phyloP scores from a whole-genome alignment of 1,140 invertebrate genomes.

The Catajapyx aquilonaris region DNA sequence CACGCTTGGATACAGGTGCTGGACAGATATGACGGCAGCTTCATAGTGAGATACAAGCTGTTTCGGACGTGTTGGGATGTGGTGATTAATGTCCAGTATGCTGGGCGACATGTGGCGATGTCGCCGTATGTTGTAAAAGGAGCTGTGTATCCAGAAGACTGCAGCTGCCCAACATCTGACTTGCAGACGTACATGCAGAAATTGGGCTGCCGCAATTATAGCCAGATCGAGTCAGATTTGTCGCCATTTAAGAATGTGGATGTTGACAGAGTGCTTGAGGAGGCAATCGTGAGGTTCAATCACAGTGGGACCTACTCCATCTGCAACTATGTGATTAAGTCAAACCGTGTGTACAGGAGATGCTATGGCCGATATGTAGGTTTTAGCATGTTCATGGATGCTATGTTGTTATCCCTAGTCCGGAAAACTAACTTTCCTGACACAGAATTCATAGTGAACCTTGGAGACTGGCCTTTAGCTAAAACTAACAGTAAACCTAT shows the following conservation, averaged over 20 bases:
- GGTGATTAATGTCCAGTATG: conserved; percentile 43
- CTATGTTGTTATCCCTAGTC: conserved; percentile 57
- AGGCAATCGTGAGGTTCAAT: conserved; percentile 40
- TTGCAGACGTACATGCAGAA: conserved; percentile 40
- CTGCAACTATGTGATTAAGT: conserved; percentile 73
- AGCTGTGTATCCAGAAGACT: conserved; percentile 52
- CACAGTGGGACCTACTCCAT: conserved; percentile 57
- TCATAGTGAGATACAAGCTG: conserved; percentile 63
- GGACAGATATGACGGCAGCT: conserved; percentile 63
- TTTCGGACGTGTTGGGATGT: conserved; percentile 51
- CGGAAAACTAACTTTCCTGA: conserved; percentile 70
- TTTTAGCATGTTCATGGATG: conserved; percentile 90
- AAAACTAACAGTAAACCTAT: conserved; percentile 26
- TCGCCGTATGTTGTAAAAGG: conserved; percentile 44
- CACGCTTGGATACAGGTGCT: conserved; percentile 51
- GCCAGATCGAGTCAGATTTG: conserved; percentile 57
- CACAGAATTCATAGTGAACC: conserved; percentile 76
- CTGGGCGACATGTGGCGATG: conserved; percentile 36
- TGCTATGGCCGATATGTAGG: conserved; percentile 89
- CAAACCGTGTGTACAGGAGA: conserved; percentile 63
- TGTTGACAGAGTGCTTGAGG: conserved; percentile 40
- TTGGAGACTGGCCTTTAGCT: conserved; percentile 86
- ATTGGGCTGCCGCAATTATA: conserved; percentile 42
- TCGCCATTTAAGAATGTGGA: conserved; percentile 43
- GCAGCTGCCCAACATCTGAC: conserved; percentile 50